phyloP scores from a whole-genome alignment of 2,113 vertebrate genomes.

The Gymnarchus niloticus region DNA sequence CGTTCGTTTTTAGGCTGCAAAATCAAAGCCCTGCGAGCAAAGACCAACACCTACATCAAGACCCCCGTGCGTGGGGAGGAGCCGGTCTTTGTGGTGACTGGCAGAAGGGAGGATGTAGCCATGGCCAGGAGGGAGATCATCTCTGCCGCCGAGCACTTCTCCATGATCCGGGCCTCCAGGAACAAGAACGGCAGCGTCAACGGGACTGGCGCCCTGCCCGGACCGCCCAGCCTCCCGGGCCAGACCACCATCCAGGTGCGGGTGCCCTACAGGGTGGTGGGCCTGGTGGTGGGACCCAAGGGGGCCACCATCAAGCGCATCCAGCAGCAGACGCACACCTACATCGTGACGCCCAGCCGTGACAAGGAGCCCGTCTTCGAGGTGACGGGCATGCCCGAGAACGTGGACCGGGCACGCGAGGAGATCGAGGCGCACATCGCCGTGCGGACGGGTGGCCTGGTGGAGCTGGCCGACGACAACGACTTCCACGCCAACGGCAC shows the following conservation, averaged over 20 bases:
- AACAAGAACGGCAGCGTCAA: constrained; percentile 84
- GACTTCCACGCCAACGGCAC: constrained; percentile 97
- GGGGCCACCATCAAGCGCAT: constrained; percentile 96
- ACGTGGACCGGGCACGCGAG: constrained; percentile 88
- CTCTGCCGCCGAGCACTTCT: constrained; percentile 94
- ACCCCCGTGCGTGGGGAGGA: constrained; percentile 95
- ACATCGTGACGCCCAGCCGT: constrained; percentile 94
- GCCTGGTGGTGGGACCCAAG: constrained; percentile 92
- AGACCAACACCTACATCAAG: constrained; percentile 99
- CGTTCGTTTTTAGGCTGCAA: constrained; percentile 76
- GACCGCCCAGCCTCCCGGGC: constrained; percentile 85
- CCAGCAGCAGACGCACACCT: constrained; percentile 95
- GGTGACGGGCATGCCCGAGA: constrained; percentile 95
- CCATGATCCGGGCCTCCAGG: constrained; percentile 90
- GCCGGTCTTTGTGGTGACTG: constrained; percentile 95
- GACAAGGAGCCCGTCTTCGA: constrained; percentile 97
- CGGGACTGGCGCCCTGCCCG: constrained; percentile 59
- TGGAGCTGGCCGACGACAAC: constrained; percentile 87
- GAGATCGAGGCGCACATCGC: constrained; percentile 96
- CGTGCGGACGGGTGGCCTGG: constrained; percentile 84
- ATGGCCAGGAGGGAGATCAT: constrained; percentile 97
- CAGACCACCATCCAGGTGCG: constrained; percentile 97
- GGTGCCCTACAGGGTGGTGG: constrained; percentile 92
- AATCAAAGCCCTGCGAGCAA: constrained; percentile 95
- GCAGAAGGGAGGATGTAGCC: constrained; percentile 91